Percentiles rank a stretch among this genome's conserved stretches.
Conservation (phyloP, 2,113 vertebrate species). For the Antechinus flavipes region DNA sequence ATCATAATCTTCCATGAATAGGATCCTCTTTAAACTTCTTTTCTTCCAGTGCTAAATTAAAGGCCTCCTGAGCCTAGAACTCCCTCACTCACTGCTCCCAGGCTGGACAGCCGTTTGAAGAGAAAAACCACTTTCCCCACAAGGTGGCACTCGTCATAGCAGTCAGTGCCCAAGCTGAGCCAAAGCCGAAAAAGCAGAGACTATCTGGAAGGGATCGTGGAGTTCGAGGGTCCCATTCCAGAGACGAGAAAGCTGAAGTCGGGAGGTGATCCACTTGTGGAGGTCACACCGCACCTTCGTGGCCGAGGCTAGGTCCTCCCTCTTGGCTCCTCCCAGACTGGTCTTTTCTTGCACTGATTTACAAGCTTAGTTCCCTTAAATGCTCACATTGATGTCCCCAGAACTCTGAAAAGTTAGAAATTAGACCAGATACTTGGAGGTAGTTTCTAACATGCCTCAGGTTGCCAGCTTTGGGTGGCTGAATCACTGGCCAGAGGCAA, state of each 20-base stretch:
- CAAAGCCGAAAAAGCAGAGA: too few species aligned
- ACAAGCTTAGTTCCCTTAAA: not conserved
- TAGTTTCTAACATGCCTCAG: not conserved
- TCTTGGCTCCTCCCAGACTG: not conserved
- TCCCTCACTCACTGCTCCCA: not conserved
- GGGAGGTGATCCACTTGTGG: not conserved
- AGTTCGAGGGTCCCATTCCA: not conserved
- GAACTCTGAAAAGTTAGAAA: not conserved
- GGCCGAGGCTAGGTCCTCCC: not conserved
- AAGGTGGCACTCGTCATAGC: not conserved
- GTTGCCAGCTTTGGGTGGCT: not conserved
- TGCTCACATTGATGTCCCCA: not conserved
- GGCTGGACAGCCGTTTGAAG: not conserved
- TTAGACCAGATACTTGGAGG: not conserved
- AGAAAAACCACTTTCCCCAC: not conserved
- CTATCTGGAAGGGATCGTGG: too few species aligned
- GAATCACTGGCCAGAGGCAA: not conserved
- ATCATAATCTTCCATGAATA: too few species aligned
- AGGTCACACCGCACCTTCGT: not conserved
- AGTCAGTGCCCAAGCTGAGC: not conserved
- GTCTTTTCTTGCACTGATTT: not conserved
- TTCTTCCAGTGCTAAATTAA: not conserved
- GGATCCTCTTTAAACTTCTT: too few species aligned
- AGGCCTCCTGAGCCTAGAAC: not conserved
- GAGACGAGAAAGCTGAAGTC: not conserved